Evolutionary conservation across 2,113 vertebrate genomes (phyloP).

Genomic region (Lethenteron reissneri): DNA sequence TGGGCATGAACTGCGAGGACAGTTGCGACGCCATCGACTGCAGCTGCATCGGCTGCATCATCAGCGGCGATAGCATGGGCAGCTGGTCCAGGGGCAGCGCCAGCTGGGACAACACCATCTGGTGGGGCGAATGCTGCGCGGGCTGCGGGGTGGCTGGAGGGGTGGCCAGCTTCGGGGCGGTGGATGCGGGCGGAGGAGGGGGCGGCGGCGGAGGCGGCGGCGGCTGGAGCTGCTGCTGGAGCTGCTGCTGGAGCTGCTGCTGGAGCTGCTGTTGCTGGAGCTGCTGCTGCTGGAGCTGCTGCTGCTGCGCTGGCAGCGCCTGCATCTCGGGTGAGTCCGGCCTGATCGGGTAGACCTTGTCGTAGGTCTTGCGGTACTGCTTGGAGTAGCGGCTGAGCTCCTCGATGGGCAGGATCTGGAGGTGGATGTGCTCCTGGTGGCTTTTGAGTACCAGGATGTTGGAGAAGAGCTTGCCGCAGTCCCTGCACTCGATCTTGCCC

Average conservation of each 20-base stretch:
- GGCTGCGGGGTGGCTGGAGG: slow-evolving; percentile 29
- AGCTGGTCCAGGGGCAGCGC: slow-evolving; percentile 66
- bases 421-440: slow-evolving; percentile 25
- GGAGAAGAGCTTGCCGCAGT: slow-evolving; percentile 27
- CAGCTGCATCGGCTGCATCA: slow-evolving; percentile 94
- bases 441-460: slow-evolving; percentile 29
- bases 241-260: too few species aligned
- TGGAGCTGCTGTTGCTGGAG: too few species aligned
- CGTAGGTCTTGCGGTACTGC: slow-evolving; percentile 25
- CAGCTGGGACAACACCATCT: slow-evolving; percentile 38
- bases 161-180: slow-evolving; percentile 35
- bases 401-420: slow-evolving; percentile 24
- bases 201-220: slow-evolving; percentile 29
- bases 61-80: slow-evolving; percentile 53
- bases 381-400: slow-evolving; percentile 23
- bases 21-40: slow-evolving; percentile 78
- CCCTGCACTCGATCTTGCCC: slow-evolving; percentile 22
- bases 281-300: too few species aligned
- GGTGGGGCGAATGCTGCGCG: slow-evolving; percentile 36
- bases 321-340: slow-evolving; percentile 62
- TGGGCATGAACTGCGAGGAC: slow-evolving; percentile 56
- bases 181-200: slow-evolving; percentile 34
- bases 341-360: slow-evolving; percentile 10
- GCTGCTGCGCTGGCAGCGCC: slow-evolving; percentile 34
- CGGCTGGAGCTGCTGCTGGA: slow-evolving; percentile 13